Percentiles rank a stretch among this genome's conserved stretches.
These are phyloP conservation scores for Synanthedon vespiformis DNA, from an alignment of 2,888 invertebrate genomes.

Conservation along the genomic window DNA sequence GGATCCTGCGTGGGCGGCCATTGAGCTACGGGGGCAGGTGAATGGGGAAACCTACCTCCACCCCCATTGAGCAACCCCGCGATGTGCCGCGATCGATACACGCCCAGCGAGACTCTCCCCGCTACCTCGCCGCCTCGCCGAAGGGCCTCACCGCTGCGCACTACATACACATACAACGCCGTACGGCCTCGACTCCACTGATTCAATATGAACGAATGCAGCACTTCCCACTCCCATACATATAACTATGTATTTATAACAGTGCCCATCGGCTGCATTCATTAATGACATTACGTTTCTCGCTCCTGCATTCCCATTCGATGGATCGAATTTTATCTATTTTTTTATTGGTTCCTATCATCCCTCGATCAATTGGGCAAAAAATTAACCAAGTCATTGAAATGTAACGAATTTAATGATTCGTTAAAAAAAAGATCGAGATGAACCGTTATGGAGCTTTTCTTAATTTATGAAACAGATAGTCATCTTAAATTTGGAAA, in stretches of 20 bases:
- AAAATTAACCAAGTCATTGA: too few relatives aligned
- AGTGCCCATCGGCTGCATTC: too few relatives aligned
- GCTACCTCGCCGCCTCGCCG: slow-evolving; percentile 15
- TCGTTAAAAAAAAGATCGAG: too few relatives aligned
- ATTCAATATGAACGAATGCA: slow-evolving; percentile 13
- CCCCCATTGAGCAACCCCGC: slow-evolving; percentile 39
- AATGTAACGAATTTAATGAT: too few relatives aligned
- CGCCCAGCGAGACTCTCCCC: slow-evolving; percentile 19
- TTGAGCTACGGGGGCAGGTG: slow-evolving; percentile 63
- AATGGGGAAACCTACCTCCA: slow-evolving; percentile 46
- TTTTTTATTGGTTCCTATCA: too few relatives aligned
- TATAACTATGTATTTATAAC: slow-evolving; percentile 10
- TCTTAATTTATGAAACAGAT: too few relatives aligned
- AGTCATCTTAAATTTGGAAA: too few relatives aligned
- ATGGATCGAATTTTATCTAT: too few relatives aligned
- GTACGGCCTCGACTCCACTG: not conserved
- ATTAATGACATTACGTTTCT: too few relatives aligned
- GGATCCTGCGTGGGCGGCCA: slow-evolving; percentile 57
- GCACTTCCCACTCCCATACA: slow-evolving; percentile 6
- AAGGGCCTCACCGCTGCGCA: slow-evolving; percentile 1
- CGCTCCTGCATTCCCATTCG: too few relatives aligned
- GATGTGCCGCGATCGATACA: slow-evolving; percentile 39
- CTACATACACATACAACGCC: slow-evolving; percentile 1
- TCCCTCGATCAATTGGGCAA: too few relatives aligned
- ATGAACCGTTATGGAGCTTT: too few relatives aligned